These are phyloP conservation scores for Drosophila mettleri DNA, from an alignment of 2,888 invertebrate species.

Conservation along the genomic window DNA sequence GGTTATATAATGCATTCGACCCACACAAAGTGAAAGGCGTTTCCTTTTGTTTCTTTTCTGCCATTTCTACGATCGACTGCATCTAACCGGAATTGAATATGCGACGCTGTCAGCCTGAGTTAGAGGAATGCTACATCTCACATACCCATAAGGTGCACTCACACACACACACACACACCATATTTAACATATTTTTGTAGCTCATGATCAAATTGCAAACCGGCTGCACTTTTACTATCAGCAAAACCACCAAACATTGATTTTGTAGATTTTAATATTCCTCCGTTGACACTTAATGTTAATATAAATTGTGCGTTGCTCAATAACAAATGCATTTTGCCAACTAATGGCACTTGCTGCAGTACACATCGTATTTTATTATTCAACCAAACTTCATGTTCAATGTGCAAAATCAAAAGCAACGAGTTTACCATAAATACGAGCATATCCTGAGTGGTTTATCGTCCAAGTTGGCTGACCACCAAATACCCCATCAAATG, in stretches of 20 bases:
- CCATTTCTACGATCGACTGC: conserved; percentile 9
- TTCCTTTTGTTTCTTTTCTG: background rate
- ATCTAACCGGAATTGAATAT: background rate
- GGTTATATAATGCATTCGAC: background rate
- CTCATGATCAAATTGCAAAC: conserved; percentile 47
- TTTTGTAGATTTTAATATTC: background rate
- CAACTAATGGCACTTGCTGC: background rate
- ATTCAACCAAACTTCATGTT: background rate
- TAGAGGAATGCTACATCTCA: background rate
- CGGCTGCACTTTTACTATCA: conserved; percentile 46
- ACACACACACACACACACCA: conserved; percentile 10
- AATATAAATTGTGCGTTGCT: background rate
- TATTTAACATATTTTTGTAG: conserved; percentile 49
- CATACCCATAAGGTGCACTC: conserved; percentile 4
- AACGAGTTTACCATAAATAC: background rate
- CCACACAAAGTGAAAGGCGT: conserved; percentile 33
- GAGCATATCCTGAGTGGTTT: conserved; percentile 7
- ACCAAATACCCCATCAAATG: background rate
- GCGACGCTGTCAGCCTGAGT: background rate
- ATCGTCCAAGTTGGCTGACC: background rate
- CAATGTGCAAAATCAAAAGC: background rate
- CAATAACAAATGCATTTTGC: background rate
- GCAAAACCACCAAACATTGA: background rate
- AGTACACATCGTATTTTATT: background rate
- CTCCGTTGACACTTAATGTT: conserved; percentile 12